phyloP scores from a whole-genome alignment of 2,113 vertebrate species.

The Colius striatus region DNA sequence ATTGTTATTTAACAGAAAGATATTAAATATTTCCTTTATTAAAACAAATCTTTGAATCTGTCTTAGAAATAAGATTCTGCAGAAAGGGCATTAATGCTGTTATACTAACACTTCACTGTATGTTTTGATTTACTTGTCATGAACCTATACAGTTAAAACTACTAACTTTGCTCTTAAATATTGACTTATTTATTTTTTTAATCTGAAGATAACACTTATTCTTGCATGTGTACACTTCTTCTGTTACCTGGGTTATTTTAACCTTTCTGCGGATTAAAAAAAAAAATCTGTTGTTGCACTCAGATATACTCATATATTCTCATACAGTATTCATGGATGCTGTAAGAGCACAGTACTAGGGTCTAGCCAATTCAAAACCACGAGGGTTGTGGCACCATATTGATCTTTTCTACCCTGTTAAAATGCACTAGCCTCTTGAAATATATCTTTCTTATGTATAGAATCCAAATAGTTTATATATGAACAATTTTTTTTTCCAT shows the following conservation, averaged over 20 bases:
- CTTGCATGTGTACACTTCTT: background rate
- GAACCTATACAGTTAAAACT: background rate
- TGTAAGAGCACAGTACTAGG: background rate
- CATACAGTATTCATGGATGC: background rate
- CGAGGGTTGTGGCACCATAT: background rate
- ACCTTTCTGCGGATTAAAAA: background rate
- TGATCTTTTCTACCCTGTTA: background rate
- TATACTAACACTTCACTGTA: background rate
- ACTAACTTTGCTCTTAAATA: background rate
- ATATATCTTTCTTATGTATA: background rate
- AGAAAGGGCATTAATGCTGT: background rate
- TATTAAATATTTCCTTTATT: background rate
- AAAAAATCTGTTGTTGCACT: background rate
- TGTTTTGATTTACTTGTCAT: background rate
- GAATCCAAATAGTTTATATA: conserved; percentile 1
- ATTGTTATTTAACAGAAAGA: background rate
- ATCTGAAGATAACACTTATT: background rate
- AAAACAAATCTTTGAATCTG: background rate
- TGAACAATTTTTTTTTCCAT: background rate
- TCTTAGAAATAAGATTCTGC: background rate
- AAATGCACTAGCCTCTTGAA: background rate
- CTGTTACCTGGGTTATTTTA: background rate
- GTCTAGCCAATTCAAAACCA: background rate
- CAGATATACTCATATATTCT: background rate
- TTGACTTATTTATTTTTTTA: background rate